These are phyloP conservation scores for Eidolon helvum DNA, from an alignment of 2,113 vertebrate genomes.

Conservation along the genomic window DNA sequence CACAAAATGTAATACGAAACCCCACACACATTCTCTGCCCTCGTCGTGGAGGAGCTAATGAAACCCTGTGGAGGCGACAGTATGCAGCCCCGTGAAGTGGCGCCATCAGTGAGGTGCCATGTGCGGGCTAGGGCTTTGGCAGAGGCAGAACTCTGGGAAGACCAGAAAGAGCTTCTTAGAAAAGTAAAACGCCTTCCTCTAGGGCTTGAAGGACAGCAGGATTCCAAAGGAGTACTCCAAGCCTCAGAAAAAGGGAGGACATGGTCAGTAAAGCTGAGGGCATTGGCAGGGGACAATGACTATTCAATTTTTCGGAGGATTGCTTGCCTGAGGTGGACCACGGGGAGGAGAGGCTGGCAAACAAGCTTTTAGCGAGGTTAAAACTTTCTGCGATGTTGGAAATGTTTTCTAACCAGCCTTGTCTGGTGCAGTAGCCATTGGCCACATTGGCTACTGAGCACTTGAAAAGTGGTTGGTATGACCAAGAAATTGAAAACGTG, in stretches of 20 bases:
- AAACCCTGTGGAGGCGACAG: background rate
- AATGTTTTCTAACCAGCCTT: background rate
- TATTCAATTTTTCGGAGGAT: background rate
- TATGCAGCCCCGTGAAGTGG: accelerated
- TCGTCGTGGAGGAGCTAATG: accelerated
- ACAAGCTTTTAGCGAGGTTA: background rate
- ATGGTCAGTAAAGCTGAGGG: too few relatives aligned
- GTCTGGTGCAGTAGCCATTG: background rate
- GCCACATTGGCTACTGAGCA: background rate
- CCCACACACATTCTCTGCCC: too few relatives aligned
- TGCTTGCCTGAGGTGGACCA: accelerated
- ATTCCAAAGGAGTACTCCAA: background rate
- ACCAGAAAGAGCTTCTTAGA: background rate
- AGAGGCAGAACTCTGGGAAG: background rate
- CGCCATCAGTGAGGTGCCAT: accelerated
- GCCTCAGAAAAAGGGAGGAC: background rate
- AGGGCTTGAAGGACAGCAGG: background rate
- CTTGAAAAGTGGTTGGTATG: background rate
- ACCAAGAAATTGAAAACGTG: background rate
- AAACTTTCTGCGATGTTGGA: background rate
- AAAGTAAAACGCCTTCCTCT: background rate
- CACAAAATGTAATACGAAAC: background rate
- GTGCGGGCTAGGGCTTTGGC: background rate
- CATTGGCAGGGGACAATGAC: background rate
- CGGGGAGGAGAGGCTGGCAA: background rate